Conservation (phyloP, 1,140 invertebrate genomes). For the Meteorus sp. region DNA sequence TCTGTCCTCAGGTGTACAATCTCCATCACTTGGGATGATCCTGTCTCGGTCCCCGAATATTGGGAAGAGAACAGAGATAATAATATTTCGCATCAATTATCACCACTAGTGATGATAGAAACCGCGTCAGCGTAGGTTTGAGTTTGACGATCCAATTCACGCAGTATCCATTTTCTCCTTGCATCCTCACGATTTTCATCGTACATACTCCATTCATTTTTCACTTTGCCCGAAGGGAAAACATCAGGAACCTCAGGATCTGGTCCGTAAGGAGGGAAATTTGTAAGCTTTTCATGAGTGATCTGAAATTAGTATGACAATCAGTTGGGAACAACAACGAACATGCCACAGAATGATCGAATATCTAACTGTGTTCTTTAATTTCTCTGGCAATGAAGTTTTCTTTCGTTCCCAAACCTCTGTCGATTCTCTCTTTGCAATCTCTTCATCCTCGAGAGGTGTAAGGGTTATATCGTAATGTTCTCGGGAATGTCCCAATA, state of each 20-base stretch:
- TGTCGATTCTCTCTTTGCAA: constrained; percentile 14
- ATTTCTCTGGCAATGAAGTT: constrained; percentile 20
- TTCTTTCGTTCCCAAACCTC: constrained; percentile 28
- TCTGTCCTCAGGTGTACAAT: constrained; percentile 1
- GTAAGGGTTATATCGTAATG: constrained; percentile 46
- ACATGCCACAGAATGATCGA: no score
- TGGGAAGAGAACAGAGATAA: constrained; percentile 10
- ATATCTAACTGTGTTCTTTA: constrained; percentile 22
- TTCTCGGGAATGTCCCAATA: constrained; percentile 42
- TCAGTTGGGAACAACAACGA: background rate
- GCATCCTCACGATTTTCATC: constrained; percentile 31
- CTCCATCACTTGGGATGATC: no score
- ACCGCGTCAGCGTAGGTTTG: constrained; percentile 28
- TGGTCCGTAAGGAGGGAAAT: constrained; percentile 34
- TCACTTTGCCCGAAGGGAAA: constrained; percentile 26
- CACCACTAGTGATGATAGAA: constrained; percentile 27
- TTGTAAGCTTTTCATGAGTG: constrained; percentile 7
- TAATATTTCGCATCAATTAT: constrained; percentile 12
- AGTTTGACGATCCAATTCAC: constrained; percentile 34
- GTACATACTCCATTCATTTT: constrained; percentile 12
- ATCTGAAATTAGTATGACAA: constrained; percentile 10
- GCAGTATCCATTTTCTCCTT: constrained; percentile 43
- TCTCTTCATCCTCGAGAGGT: constrained; percentile 22
- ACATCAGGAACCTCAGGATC: constrained; percentile 28
- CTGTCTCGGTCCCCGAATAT: no score